Base-by-base conservation (phyloP, 2,888 invertebrate species). In the Hymenopus coronatus region DNA sequence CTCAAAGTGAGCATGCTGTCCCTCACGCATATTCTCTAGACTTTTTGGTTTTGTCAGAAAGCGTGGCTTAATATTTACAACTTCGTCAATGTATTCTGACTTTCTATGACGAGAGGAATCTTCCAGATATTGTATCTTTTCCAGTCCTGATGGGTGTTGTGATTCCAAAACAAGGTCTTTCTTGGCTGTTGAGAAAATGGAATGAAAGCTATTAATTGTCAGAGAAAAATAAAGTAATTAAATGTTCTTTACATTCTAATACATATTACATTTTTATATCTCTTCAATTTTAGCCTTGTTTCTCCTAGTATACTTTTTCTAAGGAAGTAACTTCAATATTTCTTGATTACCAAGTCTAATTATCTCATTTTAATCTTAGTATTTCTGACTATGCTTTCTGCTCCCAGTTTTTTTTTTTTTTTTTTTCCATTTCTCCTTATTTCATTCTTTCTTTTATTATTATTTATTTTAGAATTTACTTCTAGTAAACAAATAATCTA, bases 1-100 rank as follows among this genome's bases (percentile, higher is more conserved):
- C 94, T 99, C 99, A 93, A 99, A 99, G 93, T 99, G 99, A 85
- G 99, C 98, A 92, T 98, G 98, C 91, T 97, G 96, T 84, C 98
- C 97, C 94, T 99, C 98, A 88, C 96, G 95, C 91, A 98, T 96
- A 91, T 97, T 97, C 91, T 96, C 97, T 91, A 97, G 95, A 91
- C 96, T 97, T 93, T 98, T 98, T 9, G 98, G 97, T 92, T 97
- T 96, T 0, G 98, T 97, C 3, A 98, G 94, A 93, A 98, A 98
- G 90, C 95, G 95, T 1, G 98, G 98, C 91, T 96, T 96, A 12
- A 97, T 95, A 91, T 96, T 97, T n/a, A 97, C 95, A 82, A 96
- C 95, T 93, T 98, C 98, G 92, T 98, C 98, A 30, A 97, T 94
- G 84, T 96, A 95, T 92, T 98, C 97, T 85, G 95, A 95, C 91